Percentiles rank a stretch among this genome's conserved stretches.
These are phyloP conservation scores for Colinus virginianus DNA, from an alignment of 2,113 vertebrate species.

Conservation along the genomic window DNA sequence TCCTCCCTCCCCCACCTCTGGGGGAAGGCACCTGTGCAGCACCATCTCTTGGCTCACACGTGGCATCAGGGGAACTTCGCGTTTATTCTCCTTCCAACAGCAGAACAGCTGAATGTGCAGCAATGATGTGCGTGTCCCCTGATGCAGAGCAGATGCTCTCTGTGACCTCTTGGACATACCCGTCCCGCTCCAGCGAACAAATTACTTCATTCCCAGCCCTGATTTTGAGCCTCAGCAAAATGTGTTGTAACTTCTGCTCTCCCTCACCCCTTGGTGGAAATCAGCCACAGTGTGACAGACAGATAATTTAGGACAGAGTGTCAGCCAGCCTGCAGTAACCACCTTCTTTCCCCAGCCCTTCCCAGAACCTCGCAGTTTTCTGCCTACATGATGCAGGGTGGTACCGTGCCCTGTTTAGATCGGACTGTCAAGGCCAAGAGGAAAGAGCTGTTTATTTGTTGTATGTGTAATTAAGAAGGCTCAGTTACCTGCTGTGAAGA, in stretches of 20 bases:
- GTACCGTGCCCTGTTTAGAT: not conserved
- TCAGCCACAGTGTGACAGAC: not conserved
- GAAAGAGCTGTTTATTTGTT: not conserved
- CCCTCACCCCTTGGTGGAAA: not conserved
- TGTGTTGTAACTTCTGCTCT: not conserved
- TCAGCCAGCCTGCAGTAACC: not conserved
- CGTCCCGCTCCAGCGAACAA: not conserved
- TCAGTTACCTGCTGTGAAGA: accelerated
- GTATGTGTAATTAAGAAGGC: not conserved
- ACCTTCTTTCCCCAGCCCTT: not conserved
- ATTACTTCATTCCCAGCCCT: not conserved
- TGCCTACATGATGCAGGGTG: not conserved
- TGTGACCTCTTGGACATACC: not conserved
- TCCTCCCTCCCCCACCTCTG: accelerated
- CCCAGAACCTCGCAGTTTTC: not conserved
- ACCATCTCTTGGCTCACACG: not conserved
- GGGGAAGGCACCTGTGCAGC: not conserved
- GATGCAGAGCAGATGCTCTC: no score
- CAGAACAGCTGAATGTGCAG: not conserved
- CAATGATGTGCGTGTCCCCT: not conserved
- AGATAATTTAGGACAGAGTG: not conserved
- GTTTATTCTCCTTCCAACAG: not conserved
- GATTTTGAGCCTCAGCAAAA: not conserved
- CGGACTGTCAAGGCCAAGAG: not conserved
- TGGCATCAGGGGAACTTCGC: not conserved